Percentiles rank a stretch among this genome's conserved stretches.
phyloP scores from a whole-genome alignment of 2,797 vertebrate species.

The Alcedo quadribrachys region DNA sequence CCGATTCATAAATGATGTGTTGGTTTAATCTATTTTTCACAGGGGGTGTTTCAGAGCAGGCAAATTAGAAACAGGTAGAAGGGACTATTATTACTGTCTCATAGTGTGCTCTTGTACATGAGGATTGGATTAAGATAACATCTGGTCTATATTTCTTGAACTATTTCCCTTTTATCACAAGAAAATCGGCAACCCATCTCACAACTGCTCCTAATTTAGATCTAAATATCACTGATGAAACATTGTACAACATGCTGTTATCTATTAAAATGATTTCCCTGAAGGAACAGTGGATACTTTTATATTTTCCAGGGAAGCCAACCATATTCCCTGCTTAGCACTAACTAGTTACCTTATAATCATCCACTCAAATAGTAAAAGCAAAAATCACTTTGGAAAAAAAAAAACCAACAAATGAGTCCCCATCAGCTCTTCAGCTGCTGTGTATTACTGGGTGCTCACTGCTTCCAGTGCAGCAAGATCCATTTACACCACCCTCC shows the following conservation, averaged over 20 bases:
- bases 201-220: conserved; percentile 88
- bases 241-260: conserved; percentile 87
- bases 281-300: conserved; percentile 83
- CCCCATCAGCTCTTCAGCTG: not conserved
- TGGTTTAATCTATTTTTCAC: conserved; percentile 85
- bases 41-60: conserved; percentile 81
- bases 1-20: conserved; percentile 80
- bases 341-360: conserved; percentile 70
- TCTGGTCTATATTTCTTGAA: conserved; percentile 85
- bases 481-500: not conserved
- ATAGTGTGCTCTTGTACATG: conserved; percentile 81
- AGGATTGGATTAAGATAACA: conserved; percentile 88
- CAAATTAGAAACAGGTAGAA: conserved; percentile 86
- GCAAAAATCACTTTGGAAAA: conserved; percentile 7
- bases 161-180: conserved; percentile 87
- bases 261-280: conserved; percentile 88
- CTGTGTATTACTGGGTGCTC: not conserved
- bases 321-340: conserved; percentile 72
- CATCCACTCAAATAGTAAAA: conserved; percentile 38
- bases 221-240: conserved; percentile 88
- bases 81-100: conserved; percentile 80
- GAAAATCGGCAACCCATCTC: conserved; percentile 85
- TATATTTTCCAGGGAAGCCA: conserved; percentile 77
- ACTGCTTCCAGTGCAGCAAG: not conserved
- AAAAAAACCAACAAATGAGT: not conserved